These are phyloP conservation scores for Elysia crispata DNA, from an alignment of 2,888 invertebrate genomes.

Conservation along the genomic window DNA sequence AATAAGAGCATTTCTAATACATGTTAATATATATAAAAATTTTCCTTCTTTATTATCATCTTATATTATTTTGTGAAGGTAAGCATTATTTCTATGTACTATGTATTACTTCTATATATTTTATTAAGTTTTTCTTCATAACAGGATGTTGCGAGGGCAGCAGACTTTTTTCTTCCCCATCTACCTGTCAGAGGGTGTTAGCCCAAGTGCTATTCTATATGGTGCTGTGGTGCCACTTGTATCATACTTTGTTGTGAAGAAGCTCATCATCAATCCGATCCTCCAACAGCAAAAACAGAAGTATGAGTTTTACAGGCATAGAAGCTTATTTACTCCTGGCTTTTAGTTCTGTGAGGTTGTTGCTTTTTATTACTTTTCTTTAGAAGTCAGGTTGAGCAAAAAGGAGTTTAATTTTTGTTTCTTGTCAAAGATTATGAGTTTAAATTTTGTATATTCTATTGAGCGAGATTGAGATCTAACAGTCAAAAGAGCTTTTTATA, in stretches of 20 bases:
- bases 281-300: slow-evolving; percentile 85
- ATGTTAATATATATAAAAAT: too few relatives aligned
- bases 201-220: slow-evolving; percentile 94
- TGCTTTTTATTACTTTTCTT: too few relatives aligned
- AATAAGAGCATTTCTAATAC: too few relatives aligned
- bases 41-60: not conserved
- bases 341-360: too few relatives aligned
- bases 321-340: too few relatives aligned
- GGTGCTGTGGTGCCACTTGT: slow-evolving; percentile 92
- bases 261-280: slow-evolving; percentile 86
- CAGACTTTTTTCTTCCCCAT: slow-evolving; percentile 94
- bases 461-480: too few relatives aligned
- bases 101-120: not conserved
- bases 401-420: too few relatives aligned
- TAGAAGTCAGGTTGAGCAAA: too few relatives aligned
- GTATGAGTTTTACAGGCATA: slow-evolving; percentile 55
- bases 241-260: slow-evolving; percentile 84
- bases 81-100: not conserved
- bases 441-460: too few relatives aligned
- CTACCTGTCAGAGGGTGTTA: slow-evolving; percentile 91
- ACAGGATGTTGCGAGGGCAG: slow-evolving; percentile 89
- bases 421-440: too few relatives aligned
- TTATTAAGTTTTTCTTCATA: slow-evolving; percentile 55
- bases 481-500: too few relatives aligned
- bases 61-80: not conserved